A percentile compares a stretch with the other conserved stretches of the same genome.
These are phyloP conservation scores for Watsonalla cultraria DNA, from an alignment of 2,888 invertebrate species.

Conservation along the genomic window DNA sequence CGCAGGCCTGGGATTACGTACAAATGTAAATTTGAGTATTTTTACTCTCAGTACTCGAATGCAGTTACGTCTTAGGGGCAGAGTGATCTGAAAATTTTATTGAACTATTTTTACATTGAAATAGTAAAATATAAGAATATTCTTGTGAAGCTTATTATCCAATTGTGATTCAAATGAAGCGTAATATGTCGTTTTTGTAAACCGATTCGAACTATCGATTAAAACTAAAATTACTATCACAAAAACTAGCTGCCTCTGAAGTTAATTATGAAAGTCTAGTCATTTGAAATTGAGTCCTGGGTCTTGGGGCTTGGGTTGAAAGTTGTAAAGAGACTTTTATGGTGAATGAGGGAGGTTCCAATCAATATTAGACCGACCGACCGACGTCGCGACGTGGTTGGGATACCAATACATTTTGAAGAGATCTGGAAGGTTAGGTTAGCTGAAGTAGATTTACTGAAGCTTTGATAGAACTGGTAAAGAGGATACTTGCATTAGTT, in stretches of 20 bases:
- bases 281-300: not conserved
- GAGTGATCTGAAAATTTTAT: no score
- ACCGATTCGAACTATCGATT: not conserved
- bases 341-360: conserved; percentile 14
- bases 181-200: not conserved
- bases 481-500: not conserved
- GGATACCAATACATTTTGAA: conserved; percentile 10
- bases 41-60: no score
- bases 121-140: no score
- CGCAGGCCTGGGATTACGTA: no score
- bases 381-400: conserved; percentile 11
- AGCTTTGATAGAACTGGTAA: not conserved
- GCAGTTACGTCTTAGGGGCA: no score
- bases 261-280: not conserved
- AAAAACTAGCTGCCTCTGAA: conserved; percentile 1
- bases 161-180: not conserved
- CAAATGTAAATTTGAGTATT: no score
- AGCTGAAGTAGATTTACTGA: not conserved
- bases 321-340: not conserved
- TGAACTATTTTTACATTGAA: no score
- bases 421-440: conserved; percentile 1
- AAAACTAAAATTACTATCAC: conserved; percentile 1
- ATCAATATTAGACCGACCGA: conserved; percentile 17
- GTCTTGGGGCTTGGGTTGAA: not conserved
- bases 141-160: not conserved